These are phyloP conservation scores for Sitta carolinensis DNA, from an alignment of 2,797 vertebrate genomes.

Conservation along the genomic window DNA sequence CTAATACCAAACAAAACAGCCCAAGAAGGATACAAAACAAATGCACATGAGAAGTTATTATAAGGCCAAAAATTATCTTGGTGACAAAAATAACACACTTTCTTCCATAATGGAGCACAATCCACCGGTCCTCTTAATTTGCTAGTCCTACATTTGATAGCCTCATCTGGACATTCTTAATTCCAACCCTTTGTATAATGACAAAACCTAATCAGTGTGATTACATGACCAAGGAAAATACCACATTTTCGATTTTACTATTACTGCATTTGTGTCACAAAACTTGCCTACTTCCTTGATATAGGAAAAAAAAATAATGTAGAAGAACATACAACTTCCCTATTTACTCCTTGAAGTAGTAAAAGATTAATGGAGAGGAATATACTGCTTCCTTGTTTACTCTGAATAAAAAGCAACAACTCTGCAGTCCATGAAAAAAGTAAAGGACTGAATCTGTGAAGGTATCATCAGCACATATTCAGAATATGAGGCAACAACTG, in stretches of 20 bases:
- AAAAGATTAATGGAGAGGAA: neutral
- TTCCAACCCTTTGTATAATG: neutral
- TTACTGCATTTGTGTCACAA: neutral
- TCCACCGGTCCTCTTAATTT: neutral
- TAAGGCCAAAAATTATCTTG: rapidly evolving
- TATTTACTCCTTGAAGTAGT: neutral
- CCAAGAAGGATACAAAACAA: neutral
- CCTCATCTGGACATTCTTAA: neutral
- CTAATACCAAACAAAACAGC: neutral
- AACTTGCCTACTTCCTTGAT: neutral
- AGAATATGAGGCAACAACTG: neutral
- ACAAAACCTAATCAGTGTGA: neutral
- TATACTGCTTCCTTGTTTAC: neutral
- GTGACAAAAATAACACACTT: neutral
- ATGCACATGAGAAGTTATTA: rapidly evolving
- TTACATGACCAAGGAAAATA: neutral
- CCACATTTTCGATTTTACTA: neutral
- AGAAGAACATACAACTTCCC: neutral
- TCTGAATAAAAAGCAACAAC: neutral
- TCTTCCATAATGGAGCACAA: neutral
- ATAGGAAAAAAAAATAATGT: neutral
- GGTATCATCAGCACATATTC: neutral
- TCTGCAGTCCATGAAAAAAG: neutral
- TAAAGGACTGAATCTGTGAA: neutral
- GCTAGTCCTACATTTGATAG: neutral